Percentiles rank a stretch among this genome's conserved stretches.
Conservation (phyloP, 2,888 invertebrate genomes). For the Pterostichus madidus region DNA sequence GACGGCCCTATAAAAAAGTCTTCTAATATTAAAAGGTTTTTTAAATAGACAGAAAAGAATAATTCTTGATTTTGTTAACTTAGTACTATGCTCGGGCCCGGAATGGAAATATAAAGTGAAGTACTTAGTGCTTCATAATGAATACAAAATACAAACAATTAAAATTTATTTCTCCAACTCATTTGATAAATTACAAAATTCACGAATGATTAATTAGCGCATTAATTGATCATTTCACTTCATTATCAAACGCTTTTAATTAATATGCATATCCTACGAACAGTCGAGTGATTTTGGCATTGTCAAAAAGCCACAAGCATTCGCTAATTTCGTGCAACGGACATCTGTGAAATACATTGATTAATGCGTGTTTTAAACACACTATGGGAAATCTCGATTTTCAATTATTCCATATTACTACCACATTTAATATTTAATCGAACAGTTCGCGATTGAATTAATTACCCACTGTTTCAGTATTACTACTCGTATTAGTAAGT, state of each 20-base stretch:
- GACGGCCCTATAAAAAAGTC: too few species aligned
- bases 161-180: slow-evolving; percentile 50
- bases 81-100: too few species aligned
- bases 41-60: too few species aligned
- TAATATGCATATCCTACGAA: slow-evolving; percentile 49
- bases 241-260: slow-evolving; percentile 60
- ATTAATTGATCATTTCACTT: slow-evolving; percentile 64
- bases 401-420: slow-evolving; percentile 40
- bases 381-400: slow-evolving; percentile 20
- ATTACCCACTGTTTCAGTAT: slow-evolving; percentile 24
- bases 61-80: too few species aligned
- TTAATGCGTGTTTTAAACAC: slow-evolving; percentile 51
- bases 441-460: slow-evolving; percentile 13
- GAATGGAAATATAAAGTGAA: slow-evolving; percentile 11
- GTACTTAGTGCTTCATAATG: slow-evolving; percentile 22
- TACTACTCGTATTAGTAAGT: background rate
- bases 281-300: slow-evolving; percentile 50
- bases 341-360: slow-evolving; percentile 55
- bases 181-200: slow-evolving; percentile 56
- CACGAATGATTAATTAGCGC: slow-evolving; percentile 50
- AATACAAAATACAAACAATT: slow-evolving; percentile 50
- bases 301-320: slow-evolving; percentile 45
- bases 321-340: slow-evolving; percentile 22
- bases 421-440: slow-evolving; percentile 40
- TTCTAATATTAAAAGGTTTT: too few species aligned